These are phyloP conservation scores for Prosapia bicincta DNA, from an alignment of 2,888 invertebrate genomes.

Conservation along the genomic window DNA sequence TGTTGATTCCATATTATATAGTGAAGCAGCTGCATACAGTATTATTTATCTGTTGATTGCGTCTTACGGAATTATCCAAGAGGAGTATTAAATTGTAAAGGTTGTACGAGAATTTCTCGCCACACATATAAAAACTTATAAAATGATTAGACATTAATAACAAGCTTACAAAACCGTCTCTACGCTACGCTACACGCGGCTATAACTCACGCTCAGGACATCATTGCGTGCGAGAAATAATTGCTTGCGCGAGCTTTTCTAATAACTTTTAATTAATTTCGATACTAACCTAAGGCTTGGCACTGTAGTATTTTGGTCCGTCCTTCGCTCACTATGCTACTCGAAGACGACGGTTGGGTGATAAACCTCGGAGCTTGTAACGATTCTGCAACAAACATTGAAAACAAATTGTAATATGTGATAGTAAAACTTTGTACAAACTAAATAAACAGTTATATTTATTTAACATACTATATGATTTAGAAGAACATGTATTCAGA, in stretches of 20 bases:
- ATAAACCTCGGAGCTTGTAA: conserved; percentile 85
- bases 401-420: conserved; percentile 13
- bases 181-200: background rate
- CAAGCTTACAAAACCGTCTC: background rate
- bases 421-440: no score
- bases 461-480: no score
- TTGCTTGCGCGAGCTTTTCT: background rate
- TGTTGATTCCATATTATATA: no score
- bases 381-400: conserved; percentile 50
- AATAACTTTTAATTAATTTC: background rate
- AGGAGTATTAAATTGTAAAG: no score
- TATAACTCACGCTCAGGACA: background rate
- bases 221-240: background rate
- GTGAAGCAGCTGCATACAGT: no score
- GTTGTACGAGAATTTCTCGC: no score
- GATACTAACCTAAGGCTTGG: conserved; percentile 78
- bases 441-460: no score
- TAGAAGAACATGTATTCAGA: no score
- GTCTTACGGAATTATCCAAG: no score
- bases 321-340: conserved; percentile 82
- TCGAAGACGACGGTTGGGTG: conserved; percentile 80
- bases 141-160: no score
- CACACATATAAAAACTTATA: no score
- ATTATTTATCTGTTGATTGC: no score
- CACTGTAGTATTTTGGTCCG: conserved; percentile 90